Base-by-base conservation (phyloP, 2,888 invertebrate species). In the Hirtodrosophila alboralis region DNA sequence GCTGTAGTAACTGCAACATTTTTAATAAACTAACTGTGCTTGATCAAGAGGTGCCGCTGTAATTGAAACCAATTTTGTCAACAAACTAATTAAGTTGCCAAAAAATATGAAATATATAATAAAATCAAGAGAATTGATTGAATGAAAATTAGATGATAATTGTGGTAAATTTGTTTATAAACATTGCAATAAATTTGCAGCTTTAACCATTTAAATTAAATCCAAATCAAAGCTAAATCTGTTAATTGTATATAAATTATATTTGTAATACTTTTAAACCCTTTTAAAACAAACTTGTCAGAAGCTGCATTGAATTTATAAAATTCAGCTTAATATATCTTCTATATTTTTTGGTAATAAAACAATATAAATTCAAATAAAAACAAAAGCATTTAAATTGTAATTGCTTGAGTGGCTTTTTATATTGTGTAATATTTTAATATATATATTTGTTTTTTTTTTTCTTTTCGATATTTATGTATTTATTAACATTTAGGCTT, bases 401-500 rank as follows among this genome's bases (percentile, higher is more conserved):
- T 9, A 31, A 18, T 49, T 43, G 60, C 58, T 49, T 33, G 59
- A 38, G 40, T 60, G 13, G 30, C 12, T 7, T 28, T 61, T 52
- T 33, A n/a, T 51, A 60, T n/a, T 47, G 23, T 34, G 23, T 21
- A 28, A 27, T 48, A 38, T 31, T 48, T 44, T 47, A 45, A 59
- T 65, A 44, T 45, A 18, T 18, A 18, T 41, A 67, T 67, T 57
- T n/a, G n/a, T n/a, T n/a, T n/a, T n/a, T n/a, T n/a, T n/a, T n/a
- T 38, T 44, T 51, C 28, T 31, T 30, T 18, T 33, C 16, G 40
- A 45, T 53, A 34, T 49, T 54, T n/a, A n/a, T n/a, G n/a, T n/a
- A 18, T 52, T 63, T 57, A 52, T 65, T 76, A 70, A 67, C 59
- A 74, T 69, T 80, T 69, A 72, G 59, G 58, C 75, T 79, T 83